Conservation (phyloP, 2,797 vertebrate genomes). For the Lagorchestes hirsutus region DNA sequence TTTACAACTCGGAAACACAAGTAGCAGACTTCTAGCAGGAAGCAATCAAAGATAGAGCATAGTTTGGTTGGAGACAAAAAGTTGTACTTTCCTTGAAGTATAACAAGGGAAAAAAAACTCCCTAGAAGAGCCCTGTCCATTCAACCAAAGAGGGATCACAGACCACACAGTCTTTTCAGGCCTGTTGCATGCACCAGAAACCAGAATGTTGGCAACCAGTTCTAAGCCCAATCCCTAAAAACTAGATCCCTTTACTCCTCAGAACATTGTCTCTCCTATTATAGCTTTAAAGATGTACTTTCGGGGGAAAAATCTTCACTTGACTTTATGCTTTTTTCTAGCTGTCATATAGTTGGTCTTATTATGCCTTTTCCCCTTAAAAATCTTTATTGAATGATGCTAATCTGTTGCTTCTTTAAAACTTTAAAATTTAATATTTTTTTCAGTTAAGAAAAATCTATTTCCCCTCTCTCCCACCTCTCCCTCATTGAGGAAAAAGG, state of each 20-base stretch:
- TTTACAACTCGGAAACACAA: constrained; percentile 56
- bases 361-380: not conserved
- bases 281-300: not conserved
- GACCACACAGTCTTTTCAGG: not conserved
- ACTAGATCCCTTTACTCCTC: not conserved
- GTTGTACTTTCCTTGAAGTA: constrained; percentile 43
- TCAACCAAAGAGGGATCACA: constrained; percentile 22
- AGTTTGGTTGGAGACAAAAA: constrained; percentile 19
- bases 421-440: not conserved
- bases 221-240: not conserved
- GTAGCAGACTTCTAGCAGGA: constrained; percentile 43
- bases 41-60: constrained; percentile 34
- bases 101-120: not conserved
- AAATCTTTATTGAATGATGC: not conserved
- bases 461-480: not conserved
- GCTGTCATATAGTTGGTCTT: not conserved
- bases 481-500: not conserved
- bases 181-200: not conserved
- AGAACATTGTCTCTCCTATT: not conserved
- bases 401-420: not conserved
- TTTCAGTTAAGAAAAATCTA: not conserved
- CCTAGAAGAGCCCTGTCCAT: not conserved
- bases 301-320: not conserved
- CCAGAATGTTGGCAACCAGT: not conserved
- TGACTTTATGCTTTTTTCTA: not conserved